Conservation (phyloP, 2,888 invertebrate species). For the Ormyrus nitidulus region DNA sequence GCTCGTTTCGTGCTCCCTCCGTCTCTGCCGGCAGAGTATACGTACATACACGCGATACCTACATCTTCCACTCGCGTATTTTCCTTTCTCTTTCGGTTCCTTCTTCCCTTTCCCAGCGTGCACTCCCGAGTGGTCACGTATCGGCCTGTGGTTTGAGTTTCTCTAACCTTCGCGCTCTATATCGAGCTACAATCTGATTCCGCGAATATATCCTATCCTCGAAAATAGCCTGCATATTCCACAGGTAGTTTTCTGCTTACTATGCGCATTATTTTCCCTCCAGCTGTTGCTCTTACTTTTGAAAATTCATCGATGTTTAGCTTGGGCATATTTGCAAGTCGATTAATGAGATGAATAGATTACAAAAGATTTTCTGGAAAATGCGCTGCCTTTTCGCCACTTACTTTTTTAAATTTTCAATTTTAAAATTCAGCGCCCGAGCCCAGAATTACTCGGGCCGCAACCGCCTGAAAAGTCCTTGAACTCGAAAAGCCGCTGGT, state of each 20-base stretch:
- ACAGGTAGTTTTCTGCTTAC: too few species aligned
- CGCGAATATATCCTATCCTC: neutral
- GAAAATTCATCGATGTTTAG: too few species aligned
- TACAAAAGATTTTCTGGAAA: too few species aligned
- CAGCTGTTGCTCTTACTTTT: too few species aligned
- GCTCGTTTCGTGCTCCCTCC: constrained; percentile 29
- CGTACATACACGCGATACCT: constrained; percentile 32
- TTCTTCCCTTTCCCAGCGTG: constrained; percentile 8
- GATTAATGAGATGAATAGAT: too few species aligned
- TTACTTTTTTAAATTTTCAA: too few species aligned
- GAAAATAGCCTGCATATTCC: neutral
- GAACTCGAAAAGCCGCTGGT: constrained; percentile 19
- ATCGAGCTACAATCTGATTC: constrained; percentile 19
- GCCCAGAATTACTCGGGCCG: too few species aligned
- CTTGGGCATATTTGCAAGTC: too few species aligned
- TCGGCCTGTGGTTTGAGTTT: constrained; percentile 46
- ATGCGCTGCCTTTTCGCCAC: too few species aligned
- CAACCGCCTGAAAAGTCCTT: neutral
- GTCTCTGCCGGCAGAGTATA: neutral
- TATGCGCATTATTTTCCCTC: too few species aligned
- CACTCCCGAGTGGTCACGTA: constrained; percentile 22
- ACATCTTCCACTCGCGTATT: constrained; percentile 33
- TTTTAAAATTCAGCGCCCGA: too few species aligned
- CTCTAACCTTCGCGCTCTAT: constrained; percentile 3
- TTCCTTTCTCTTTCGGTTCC: constrained; percentile 46